Base-by-base conservation (phyloP, 2,113 vertebrate genomes). In the Romanogobio albipinnatus region DNA sequence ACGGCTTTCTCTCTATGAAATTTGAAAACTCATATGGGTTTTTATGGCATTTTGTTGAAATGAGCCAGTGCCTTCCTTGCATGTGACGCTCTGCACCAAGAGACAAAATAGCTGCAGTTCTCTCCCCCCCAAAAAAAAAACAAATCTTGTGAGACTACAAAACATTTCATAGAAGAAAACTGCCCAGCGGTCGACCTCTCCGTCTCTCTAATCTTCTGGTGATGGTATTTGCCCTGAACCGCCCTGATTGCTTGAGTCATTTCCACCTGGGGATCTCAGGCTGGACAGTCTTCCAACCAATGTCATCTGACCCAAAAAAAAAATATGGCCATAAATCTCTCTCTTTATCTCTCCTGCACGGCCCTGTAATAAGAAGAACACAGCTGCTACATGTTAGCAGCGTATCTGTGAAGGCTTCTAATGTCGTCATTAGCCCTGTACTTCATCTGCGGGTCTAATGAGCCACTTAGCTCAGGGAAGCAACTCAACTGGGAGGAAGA, bases 341-440 rank as follows among this genome's bases (percentile, higher is more conserved):
- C 61, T n/a, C 15, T 51, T 13, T 64, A 68, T 53, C 59, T 66
- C 53, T 33, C 9, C 39, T 43, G 17, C 7, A 24, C 9, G 33
- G 29, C n/a, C 1, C 9, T 64, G 43, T 75, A 61, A 76, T 76
- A 51, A 53, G 36, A 70, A 29, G 10, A 56, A 70, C 64, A 56
- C 19, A 53, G 47, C 61, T 66, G 51, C 53, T 43, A 36, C 76
- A 78, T 24, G 56, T 61, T 33, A 29, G n/a, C n/a, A 17, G 22
- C 2, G 24, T 66, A 64, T 81, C 61, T 64, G 59, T 51, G 45
- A 59, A 0, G 36, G 33, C 58, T 22, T 43, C 8, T 81, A 51
- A 82, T 82, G 49, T 82, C 11, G 33, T 78, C 76, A 78, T 78
- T 78, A 78, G 76, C 19, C 81, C 33, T 53, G 8, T 19, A 43